A percentile compares a stretch with the other conserved stretches of the same genome.
Conservation (phyloP, 2,113 vertebrate genomes). For the Pogonocichla stellata region DNA sequence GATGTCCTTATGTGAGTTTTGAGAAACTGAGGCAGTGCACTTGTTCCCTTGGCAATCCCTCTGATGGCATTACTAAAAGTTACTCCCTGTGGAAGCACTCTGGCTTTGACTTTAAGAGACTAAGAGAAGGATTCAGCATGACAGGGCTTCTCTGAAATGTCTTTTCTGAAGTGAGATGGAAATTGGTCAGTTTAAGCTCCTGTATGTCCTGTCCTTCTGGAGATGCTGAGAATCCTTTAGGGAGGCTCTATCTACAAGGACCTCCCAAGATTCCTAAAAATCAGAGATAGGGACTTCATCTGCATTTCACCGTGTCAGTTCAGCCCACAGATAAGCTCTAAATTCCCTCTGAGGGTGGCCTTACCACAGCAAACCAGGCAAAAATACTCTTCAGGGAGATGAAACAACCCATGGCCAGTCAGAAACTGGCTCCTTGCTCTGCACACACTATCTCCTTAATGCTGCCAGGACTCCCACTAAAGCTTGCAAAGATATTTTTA, state of each 20-base stretch:
- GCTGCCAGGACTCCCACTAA: constrained; percentile 35
- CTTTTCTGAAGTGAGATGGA: not conserved
- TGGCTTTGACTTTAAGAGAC: not conserved
- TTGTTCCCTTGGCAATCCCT: not conserved
- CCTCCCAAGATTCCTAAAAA: constrained; percentile 16
- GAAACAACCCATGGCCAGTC: constrained; percentile 1
- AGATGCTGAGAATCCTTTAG: not conserved
- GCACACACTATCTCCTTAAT: constrained; percentile 24
- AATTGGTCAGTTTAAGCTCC: not conserved
- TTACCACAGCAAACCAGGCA: not conserved
- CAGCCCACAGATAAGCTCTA: not conserved
- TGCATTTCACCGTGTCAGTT: not conserved
- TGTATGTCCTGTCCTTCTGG: not conserved
- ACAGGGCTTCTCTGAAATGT: not conserved
- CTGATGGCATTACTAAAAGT: not conserved
- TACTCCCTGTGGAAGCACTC: not conserved
- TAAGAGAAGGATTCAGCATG: not conserved
- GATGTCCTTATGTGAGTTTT: not conserved
- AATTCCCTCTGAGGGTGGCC: constrained; percentile 31
- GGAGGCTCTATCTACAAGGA: not conserved
- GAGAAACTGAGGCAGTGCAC: not conserved
- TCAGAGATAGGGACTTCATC: not conserved
- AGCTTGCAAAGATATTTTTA: constrained; percentile 59
- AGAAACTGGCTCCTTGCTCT: not conserved
- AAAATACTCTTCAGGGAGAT: not conserved